Conservation (phyloP, 2,888 invertebrate genomes). For the Allygus modestus region DNA sequence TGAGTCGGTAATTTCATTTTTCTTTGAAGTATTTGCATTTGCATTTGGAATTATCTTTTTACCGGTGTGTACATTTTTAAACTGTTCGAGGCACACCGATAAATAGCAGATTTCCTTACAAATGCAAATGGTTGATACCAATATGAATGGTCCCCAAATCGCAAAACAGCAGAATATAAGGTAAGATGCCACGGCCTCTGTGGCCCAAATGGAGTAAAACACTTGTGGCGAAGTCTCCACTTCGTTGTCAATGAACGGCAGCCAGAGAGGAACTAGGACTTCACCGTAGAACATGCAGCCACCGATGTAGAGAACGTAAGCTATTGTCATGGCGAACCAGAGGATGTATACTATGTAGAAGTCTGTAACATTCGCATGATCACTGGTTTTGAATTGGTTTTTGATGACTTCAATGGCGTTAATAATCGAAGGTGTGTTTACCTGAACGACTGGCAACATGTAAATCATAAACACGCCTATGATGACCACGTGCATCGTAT, state of each 20-base stretch:
- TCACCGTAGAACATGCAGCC: neutral
- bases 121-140: neutral
- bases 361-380: no score
- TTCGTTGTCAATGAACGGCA: slow-evolving; percentile 18
- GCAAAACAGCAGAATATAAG: neutral
- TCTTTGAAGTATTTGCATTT: no score
- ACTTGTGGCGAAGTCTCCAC: neutral
- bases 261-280: neutral
- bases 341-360: neutral
- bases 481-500: neutral
- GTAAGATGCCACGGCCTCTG: neutral
- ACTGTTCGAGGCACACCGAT: no score
- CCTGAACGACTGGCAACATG: neutral
- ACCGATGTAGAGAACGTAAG: neutral
- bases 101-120: slow-evolving; percentile 18
- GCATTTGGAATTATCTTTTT: no score
- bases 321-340: neutral
- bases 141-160: slow-evolving; percentile 16
- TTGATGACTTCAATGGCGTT: neutral
- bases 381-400: neutral
- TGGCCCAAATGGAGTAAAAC: neutral
- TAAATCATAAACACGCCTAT: neutral
- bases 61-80: no score
- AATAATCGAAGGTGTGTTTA: neutral
- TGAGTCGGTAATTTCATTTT: no score